These are phyloP conservation scores for Chaetoderma sp. DNA, from an alignment of 2,888 invertebrate genomes.

Conservation along the genomic window DNA sequence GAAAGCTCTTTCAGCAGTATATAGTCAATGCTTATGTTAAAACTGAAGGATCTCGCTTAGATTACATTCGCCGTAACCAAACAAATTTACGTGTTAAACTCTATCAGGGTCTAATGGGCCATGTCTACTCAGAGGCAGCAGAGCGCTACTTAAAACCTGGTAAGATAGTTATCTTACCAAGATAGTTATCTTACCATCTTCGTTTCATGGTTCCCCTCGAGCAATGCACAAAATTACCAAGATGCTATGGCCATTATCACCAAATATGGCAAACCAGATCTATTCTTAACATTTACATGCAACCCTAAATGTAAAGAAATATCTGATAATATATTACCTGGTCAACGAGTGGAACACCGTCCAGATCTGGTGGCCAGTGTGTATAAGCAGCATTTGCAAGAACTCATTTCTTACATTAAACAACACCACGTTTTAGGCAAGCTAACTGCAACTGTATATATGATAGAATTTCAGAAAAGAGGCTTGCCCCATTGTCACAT, in stretches of 20 bases:
- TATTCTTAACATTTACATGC: constrained; percentile 56
- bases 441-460: constrained; percentile 41
- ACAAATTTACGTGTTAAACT: no score
- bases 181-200: constrained; percentile 48
- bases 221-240: constrained; percentile 65
- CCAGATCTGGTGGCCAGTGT: constrained; percentile 30
- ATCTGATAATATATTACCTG: constrained; percentile 13
- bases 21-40: no score
- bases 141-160: no score
- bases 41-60: no score
- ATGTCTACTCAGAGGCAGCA: no score
- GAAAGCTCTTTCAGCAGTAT: no score
- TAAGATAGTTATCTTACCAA: constrained; percentile 54
- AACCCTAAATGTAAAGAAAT: constrained; percentile 37
- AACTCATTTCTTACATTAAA: constrained; percentile 17
- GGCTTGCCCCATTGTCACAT: constrained; percentile 56
- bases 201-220: constrained; percentile 60
- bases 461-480: constrained; percentile 62
- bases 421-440: constrained; percentile 40
- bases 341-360: constrained; percentile 11
- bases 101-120: no score
- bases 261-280: constrained; percentile 68
- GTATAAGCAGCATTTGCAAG: constrained; percentile 27
- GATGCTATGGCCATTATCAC: constrained; percentile 70
- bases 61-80: no score